These are phyloP conservation scores for Mesaphorura yosii DNA, from an alignment of 1,140 invertebrate genomes.

Conservation along the genomic window DNA sequence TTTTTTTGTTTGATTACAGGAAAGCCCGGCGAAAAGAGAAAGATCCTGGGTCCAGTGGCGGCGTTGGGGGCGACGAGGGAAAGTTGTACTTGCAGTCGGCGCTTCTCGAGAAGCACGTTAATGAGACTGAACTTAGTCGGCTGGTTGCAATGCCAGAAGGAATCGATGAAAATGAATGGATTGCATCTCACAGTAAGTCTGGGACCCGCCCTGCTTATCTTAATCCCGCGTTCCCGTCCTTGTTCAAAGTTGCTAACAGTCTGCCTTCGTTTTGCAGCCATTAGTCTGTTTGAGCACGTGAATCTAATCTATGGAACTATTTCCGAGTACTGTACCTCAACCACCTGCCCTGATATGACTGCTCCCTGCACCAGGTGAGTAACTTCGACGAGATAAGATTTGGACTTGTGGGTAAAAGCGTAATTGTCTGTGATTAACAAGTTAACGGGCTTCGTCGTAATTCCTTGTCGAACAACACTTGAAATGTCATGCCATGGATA, in stretches of 20 bases:
- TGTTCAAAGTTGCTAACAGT: conserved; percentile 6
- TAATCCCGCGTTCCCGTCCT: too few relatives aligned
- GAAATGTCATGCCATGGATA: too few relatives aligned
- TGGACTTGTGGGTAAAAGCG: too few relatives aligned
- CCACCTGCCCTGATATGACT: conserved; percentile 86
- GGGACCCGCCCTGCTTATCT: background rate
- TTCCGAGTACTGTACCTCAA: conserved; percentile 93
- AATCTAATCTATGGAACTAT: conserved; percentile 95
- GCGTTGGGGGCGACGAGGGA: conserved; percentile 53
- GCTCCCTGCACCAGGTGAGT: conserved; percentile 77
- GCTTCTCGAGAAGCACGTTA: conserved; percentile 79
- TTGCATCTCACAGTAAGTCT: conserved; percentile 88
- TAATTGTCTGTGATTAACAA: too few relatives aligned
- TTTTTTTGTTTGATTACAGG: conserved; percentile 46
- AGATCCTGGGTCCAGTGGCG: conserved; percentile 48
- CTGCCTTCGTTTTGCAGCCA: conserved; percentile 52
- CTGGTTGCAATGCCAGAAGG: conserved; percentile 84
- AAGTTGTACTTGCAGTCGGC: conserved; percentile 91
- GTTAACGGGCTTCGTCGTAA: too few relatives aligned
- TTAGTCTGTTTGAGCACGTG: conserved; percentile 95
- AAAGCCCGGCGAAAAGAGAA: conserved; percentile 94
- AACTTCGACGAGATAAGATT: too few relatives aligned
- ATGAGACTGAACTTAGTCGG: conserved; percentile 81
- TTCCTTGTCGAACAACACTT: too few relatives aligned
- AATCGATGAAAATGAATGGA: conserved; percentile 95